phyloP scores from a whole-genome alignment of 1,140 invertebrate species.

The Drosophila nikananu region DNA sequence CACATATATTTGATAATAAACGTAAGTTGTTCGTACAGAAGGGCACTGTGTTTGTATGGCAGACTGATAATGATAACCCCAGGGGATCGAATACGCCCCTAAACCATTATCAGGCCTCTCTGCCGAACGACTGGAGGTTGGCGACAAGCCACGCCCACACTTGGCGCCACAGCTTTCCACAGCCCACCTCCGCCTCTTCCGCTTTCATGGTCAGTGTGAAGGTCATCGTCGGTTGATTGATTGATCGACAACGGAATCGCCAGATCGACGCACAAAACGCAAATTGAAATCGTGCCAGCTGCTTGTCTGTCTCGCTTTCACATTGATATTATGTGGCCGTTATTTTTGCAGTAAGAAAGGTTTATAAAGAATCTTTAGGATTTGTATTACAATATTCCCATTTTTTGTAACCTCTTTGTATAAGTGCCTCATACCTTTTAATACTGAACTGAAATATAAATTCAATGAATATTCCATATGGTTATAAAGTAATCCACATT shows the following conservation, averaged over 20 bases:
- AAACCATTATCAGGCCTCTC: constrained; percentile 23
- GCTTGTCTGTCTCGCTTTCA: constrained; percentile 11
- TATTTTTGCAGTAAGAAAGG: background rate
- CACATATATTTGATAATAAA: constrained; percentile 57
- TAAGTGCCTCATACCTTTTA: no score
- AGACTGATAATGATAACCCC: constrained; percentile 34
- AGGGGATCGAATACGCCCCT: constrained; percentile 28
- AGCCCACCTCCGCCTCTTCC: background rate
- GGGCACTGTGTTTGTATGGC: constrained; percentile 8
- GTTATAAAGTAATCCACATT: no score
- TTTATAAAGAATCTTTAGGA: background rate
- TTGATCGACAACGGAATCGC: constrained; percentile 53
- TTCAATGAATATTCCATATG: no score
- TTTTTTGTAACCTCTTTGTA: background rate
- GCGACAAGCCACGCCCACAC: constrained; percentile 43
- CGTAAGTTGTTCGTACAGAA: constrained; percentile 25
- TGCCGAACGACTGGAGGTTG: constrained; percentile 5
- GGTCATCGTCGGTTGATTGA: constrained; percentile 52
- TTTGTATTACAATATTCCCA: no score
- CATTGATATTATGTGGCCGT: background rate
- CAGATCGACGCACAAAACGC: constrained; percentile 41
- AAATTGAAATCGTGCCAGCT: constrained; percentile 68
- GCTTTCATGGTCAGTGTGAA: constrained; percentile 51
- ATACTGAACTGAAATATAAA: background rate
- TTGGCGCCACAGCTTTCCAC: constrained; percentile 31